Conservation (phyloP, 2,797 vertebrate species). For the Tenualosa thibaudeaui region DNA sequence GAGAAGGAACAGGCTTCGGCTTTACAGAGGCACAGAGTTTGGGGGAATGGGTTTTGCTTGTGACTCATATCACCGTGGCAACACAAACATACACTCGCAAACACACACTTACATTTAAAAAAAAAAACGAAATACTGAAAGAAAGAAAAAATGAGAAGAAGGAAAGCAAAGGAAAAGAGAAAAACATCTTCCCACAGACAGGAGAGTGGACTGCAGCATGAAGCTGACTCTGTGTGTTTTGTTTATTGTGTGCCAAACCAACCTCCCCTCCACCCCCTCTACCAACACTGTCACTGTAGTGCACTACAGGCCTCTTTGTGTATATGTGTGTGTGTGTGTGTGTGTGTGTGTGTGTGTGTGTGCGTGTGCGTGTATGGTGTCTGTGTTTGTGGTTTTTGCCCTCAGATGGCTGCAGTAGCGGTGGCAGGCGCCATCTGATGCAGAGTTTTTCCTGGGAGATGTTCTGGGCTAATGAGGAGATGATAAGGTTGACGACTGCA, state of each 20-base stretch:
- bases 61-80: not conserved
- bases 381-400: not conserved
- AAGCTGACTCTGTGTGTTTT: not conserved
- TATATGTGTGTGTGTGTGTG: not conserved
- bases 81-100: not conserved
- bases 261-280: too few relatives aligned
- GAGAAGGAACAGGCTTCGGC: not conserved
- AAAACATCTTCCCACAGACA: not conserved
- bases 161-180: not conserved
- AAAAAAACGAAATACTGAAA: not conserved
- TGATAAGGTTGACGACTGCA: not conserved
- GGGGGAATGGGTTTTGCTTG: not conserved
- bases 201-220: too few relatives aligned
- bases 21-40: not conserved
- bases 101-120: not conserved
- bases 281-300: too few relatives aligned
- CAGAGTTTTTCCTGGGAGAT: not conserved
- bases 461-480: conserved; percentile 8
- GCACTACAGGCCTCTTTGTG: not conserved
- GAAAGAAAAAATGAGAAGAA: not conserved
- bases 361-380: not conserved
- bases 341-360: conserved; percentile 16
- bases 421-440: not conserved
- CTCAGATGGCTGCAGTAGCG: not conserved
- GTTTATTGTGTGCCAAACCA: not conserved